Conservation (phyloP, 2,888 invertebrate species). For the Fragum sueziense region DNA sequence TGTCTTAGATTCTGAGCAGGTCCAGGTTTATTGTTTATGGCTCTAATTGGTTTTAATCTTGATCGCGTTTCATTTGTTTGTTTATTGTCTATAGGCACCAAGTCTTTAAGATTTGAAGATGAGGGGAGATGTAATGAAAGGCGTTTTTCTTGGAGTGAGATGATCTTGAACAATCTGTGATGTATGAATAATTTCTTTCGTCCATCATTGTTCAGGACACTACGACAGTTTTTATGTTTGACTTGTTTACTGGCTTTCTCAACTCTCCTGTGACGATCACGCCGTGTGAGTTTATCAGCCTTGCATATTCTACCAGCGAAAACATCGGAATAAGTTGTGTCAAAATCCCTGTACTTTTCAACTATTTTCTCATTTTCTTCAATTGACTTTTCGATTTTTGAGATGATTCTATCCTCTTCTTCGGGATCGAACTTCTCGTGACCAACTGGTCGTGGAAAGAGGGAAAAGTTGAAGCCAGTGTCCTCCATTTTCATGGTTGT, state of each 20-base stretch:
- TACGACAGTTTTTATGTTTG: conserved; percentile 73
- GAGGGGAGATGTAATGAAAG: conserved; percentile 53
- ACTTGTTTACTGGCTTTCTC: conserved; percentile 75
- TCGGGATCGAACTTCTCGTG: conserved; percentile 46
- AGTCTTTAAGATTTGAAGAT: conserved; percentile 21
- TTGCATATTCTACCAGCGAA: conserved; percentile 58
- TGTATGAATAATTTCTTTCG: conserved; percentile 72
- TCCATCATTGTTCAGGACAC: conserved; percentile 70
- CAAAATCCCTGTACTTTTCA: conserved; percentile 52
- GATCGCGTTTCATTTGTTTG: conserved; percentile 47
- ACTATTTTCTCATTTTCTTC: conserved; percentile 50
- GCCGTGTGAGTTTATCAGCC: conserved; percentile 52
- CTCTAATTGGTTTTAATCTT: conserved; percentile 42
- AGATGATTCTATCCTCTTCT: conserved; percentile 47
- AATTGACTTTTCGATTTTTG: conserved; percentile 48
- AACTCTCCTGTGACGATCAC: conserved; percentile 65
- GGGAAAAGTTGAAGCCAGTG: conserved; percentile 68
- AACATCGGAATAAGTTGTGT: conserved; percentile 37
- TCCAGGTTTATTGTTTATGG: conserved; percentile 20
- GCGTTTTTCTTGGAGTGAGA: conserved; percentile 62
- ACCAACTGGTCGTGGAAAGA: conserved; percentile 63
- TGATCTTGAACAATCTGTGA: conserved; percentile 70
- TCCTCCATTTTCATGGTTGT: conserved; percentile 56
- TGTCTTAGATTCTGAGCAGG: conserved; percentile 68
- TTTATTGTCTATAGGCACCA: conserved; percentile 31